Conservation (phyloP, 1,140 invertebrate genomes). For the Eriosoma lanigerum region DNA sequence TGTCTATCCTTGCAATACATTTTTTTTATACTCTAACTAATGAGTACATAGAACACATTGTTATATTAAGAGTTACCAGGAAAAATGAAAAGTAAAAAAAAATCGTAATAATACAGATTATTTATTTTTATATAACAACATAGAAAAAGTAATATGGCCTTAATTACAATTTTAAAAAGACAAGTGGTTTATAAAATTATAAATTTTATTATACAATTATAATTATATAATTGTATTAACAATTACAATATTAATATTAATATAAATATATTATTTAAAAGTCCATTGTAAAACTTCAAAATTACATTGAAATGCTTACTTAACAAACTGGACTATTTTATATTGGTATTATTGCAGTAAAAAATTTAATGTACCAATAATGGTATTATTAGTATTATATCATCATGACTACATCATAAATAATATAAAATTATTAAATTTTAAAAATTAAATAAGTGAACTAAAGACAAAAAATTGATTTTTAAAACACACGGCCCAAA, state of each 20-base stretch:
- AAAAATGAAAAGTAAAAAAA: no score
- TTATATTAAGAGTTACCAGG: no score
- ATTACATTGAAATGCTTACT: slow-evolving; percentile 1
- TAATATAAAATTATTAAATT: no score
- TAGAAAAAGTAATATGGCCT: slow-evolving; percentile 29
- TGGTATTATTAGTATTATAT: no score
- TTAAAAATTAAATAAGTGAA: background rate
- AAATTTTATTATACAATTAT: background rate
- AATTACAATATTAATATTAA: slow-evolving; percentile 12
- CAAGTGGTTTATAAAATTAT: background rate
- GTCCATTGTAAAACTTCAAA: background rate
- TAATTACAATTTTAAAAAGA: slow-evolving; percentile 9
- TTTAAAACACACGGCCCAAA: slow-evolving; percentile 71
- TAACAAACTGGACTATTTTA: slow-evolving; percentile 5
- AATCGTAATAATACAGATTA: no score
- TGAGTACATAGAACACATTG: no score
- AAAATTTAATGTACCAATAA: background rate
- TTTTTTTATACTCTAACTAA: no score
- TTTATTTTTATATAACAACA: slow-evolving; percentile 23
- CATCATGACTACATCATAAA: no score
- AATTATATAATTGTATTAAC: no score
- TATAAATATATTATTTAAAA: background rate
- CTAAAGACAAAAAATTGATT: background rate
- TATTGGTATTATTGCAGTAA: background rate
- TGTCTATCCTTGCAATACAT: no score